A percentile compares a stretch with the other conserved stretches of the same genome.
These are phyloP conservation scores for Apostichopus japonicus DNA, from an alignment of 35 echinoderm and acorn worm species.

Conservation along the genomic window DNA sequence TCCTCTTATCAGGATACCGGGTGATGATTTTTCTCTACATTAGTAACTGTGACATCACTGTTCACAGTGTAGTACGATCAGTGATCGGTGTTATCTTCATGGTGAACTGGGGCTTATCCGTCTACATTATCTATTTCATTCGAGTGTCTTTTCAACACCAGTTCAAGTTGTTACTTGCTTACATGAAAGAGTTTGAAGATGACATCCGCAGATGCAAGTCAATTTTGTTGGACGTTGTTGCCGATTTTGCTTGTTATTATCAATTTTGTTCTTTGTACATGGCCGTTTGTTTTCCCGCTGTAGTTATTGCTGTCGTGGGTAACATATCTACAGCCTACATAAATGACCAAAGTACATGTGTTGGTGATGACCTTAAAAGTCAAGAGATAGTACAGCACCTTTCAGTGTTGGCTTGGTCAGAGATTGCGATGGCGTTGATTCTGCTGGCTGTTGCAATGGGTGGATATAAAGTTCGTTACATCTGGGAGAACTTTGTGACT, in stretches of 20 bases:
- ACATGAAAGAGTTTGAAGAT: background rate
- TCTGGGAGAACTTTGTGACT: constrained; percentile 5
- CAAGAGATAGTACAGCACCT: background rate
- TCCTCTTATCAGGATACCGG: too few species aligned
- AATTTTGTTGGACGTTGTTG: background rate
- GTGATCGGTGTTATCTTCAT: too few species aligned
- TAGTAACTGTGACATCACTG: too few species aligned
- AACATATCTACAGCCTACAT: background rate
- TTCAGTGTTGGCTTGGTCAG: background rate
- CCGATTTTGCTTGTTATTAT: background rate
- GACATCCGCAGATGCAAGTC: background rate
- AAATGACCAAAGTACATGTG: background rate
- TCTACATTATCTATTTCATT: background rate
- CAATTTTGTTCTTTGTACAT: background rate
- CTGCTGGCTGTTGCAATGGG: background rate
- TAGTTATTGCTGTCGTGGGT: background rate
- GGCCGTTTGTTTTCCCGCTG: background rate
- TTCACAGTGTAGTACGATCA: too few species aligned
- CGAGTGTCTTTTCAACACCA: background rate
- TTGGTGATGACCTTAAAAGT: background rate
- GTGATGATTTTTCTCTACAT: too few species aligned
- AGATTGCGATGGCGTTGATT: background rate
- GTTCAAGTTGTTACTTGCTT: background rate
- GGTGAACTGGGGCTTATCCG: too few species aligned
- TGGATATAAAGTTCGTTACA: background rate